phyloP scores from a whole-genome alignment of 2,797 vertebrate species.

The Argyrosomus regius region DNA sequence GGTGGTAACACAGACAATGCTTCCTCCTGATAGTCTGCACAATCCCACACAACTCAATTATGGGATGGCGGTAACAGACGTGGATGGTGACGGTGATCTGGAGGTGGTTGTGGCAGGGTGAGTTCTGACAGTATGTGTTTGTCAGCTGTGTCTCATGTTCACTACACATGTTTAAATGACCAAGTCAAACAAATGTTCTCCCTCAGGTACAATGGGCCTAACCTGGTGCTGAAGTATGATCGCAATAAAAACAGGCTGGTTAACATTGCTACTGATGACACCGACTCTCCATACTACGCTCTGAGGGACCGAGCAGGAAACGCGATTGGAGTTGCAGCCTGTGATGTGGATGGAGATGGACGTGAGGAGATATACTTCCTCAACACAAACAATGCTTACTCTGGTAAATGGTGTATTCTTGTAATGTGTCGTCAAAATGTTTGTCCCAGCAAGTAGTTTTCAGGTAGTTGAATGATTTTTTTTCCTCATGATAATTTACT shows the following conservation, averaged over 20 bases:
- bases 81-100: constrained; percentile 92
- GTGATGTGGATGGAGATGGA: constrained; percentile 95
- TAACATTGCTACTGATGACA: constrained; percentile 91
- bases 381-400: constrained; percentile 97
- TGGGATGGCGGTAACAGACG: constrained; percentile 94
- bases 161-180: no score
- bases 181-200: neutral
- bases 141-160: neutral
- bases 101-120: constrained; percentile 95
- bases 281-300: constrained; percentile 89
- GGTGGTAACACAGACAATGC: constrained; percentile 85
- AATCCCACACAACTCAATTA: constrained; percentile 96
- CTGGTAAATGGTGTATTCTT: constrained; percentile 81
- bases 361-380: constrained; percentile 97
- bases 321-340: constrained; percentile 94
- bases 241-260: constrained; percentile 83
- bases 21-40: constrained; percentile 90
- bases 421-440: neutral
- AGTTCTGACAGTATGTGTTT: constrained; percentile 55
- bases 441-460: neutral
- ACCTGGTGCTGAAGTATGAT: constrained; percentile 94
- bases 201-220: constrained; percentile 93
- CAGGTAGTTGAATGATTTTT: neutral
- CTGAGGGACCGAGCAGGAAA: constrained; percentile 92
- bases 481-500: neutral